Conservation (phyloP, 2,888 invertebrate genomes). For the Caenorhabditis angaria region DNA sequence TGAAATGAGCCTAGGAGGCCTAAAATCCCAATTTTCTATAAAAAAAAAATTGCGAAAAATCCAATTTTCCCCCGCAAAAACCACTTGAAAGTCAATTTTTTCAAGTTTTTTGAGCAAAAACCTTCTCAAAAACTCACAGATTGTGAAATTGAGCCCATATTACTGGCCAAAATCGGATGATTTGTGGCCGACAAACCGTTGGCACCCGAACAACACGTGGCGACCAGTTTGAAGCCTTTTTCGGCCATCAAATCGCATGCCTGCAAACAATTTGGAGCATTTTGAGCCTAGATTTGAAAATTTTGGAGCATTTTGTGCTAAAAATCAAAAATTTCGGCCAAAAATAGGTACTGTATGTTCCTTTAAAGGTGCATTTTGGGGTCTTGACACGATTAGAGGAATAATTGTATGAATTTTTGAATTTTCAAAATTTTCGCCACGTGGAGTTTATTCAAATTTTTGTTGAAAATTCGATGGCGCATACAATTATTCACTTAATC, state of each 20-base stretch:
- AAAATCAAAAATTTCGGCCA: background rate
- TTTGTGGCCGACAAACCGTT: constrained; percentile 76
- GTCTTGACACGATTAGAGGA: background rate
- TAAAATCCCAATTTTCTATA: too few species aligned
- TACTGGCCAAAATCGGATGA: constrained; percentile 53
- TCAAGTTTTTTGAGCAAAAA: too few species aligned
- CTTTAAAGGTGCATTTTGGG: too few species aligned
- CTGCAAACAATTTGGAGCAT: constrained; percentile 74
- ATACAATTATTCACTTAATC: too few species aligned
- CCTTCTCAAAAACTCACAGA: constrained; percentile 35
- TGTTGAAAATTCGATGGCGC: too few species aligned
- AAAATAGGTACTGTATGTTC: background rate
- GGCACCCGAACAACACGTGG: constrained; percentile 90
- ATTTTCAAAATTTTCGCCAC: too few species aligned
- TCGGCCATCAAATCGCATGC: constrained; percentile 72
- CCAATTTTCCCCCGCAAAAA: too few species aligned
- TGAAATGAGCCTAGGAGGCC: too few species aligned
- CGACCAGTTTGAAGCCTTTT: constrained; percentile 78
- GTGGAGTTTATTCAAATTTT: too few species aligned
- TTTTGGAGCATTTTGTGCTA: background rate
- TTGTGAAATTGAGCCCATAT: constrained; percentile 39
- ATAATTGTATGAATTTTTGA: background rate
- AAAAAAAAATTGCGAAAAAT: too few species aligned
- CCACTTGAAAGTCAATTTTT: too few species aligned
- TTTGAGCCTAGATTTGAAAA: too few species aligned